Evolutionary conservation across 2,797 vertebrate genomes (phyloP).

Genomic region (Vireo griseus): DNA sequence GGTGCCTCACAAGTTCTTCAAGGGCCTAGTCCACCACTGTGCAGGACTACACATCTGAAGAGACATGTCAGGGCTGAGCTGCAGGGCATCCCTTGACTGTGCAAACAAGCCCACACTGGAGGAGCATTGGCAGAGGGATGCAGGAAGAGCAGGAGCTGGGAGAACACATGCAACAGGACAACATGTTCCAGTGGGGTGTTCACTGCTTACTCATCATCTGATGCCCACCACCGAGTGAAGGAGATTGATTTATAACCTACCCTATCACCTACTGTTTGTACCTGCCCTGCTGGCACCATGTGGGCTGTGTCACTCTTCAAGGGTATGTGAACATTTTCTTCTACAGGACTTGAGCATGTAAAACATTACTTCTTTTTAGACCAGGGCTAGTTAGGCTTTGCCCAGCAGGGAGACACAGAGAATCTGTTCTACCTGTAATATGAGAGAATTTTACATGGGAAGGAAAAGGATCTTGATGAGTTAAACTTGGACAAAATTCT

Average conservation of each 20-base stretch:
- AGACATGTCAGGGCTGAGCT: neutral
- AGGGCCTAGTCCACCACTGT: too few relatives aligned
- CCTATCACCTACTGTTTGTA: neutral
- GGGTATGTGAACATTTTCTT: fast-evolving
- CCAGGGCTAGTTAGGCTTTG: neutral
- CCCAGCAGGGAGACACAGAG: neutral
- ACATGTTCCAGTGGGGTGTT: neutral
- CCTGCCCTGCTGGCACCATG: neutral
- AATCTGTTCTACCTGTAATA: neutral
- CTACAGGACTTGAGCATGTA: neutral
- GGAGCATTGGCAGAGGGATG: neutral
- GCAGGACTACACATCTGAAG: neutral
- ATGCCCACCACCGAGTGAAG: neutral
- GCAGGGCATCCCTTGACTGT: neutral
- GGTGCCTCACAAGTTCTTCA: neutral
- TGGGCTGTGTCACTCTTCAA: neutral
- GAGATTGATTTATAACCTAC: neutral
- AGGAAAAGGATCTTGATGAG: neutral
- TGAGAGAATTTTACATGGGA: neutral
- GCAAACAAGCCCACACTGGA: neutral
- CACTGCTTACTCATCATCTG: neutral
- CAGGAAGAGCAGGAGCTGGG: neutral
- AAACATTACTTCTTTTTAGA: neutral
- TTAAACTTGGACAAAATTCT: neutral
- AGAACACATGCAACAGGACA: neutral